Base-by-base conservation (phyloP, 2,888 invertebrate species). In the Sarcophaga variegata region DNA sequence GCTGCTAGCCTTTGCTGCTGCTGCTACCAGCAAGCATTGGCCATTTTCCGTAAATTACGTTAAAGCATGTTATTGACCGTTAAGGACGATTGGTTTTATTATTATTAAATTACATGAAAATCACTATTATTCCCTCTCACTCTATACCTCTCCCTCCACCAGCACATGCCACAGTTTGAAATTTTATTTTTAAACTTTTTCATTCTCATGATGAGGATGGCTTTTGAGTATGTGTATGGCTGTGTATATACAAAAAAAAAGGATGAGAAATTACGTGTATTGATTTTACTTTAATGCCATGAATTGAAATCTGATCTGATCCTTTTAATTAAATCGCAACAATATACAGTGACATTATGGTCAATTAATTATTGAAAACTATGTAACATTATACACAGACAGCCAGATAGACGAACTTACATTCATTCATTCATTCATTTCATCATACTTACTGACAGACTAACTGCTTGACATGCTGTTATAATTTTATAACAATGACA, bases 361-460 rank as follows among this genome's bases (percentile, higher is more conserved):
- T 83, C 74, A 86, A 86, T 86, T 86, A 86, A 74, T 86, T 83
- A 86, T 86, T 83, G 63, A 86, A 80, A 67, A 49, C 64, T 14
- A 63, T 47, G 25, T 20, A 69, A 45, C 37, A 60, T 74, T 63
- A 27, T 20, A 22, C 20, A 60, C 20, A 60, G 0, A 60, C 47
- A 25, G 22, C 10, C 45, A 64, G 45, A 66, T 11, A 27, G 11
- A 71, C 62, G 25, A 5, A 63, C 54, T 14, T 22, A 62, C 64
- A 54, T 22, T 45, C 2, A 17, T 5, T 47, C n/a, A 22, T 4
- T 20, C 22, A n/a, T 27, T 12, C 2, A 17, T 5, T 47, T 8
- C 5, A 25, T 25, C 5, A 37, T 37, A 37, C 37, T 10, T 37
- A 37, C 37, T 37, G 8, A 10, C 37, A 10, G 37, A 37, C 37